Percentiles rank a stretch among this genome's conserved stretches.
phyloP scores from a whole-genome alignment of 2,113 vertebrate genomes.

The Caracal caracal region DNA sequence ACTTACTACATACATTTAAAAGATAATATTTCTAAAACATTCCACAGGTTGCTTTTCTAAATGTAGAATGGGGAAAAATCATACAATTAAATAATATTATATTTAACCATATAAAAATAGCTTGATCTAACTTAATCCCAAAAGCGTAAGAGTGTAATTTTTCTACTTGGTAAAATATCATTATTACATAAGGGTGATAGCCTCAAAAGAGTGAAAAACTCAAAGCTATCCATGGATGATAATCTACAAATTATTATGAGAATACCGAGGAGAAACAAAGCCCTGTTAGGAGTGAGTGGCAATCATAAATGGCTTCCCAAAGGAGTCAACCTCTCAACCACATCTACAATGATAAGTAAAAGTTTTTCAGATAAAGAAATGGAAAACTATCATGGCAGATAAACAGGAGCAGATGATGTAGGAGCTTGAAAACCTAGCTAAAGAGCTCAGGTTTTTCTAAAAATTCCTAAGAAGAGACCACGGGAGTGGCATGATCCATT shows the following conservation, averaged over 20 bases:
- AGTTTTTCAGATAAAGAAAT: background rate
- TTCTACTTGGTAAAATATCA: background rate
- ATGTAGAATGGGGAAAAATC: background rate
- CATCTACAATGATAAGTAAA: background rate
- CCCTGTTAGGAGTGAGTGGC: background rate
- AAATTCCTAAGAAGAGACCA: background rate
- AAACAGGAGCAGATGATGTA: background rate
- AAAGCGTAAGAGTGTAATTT: background rate
- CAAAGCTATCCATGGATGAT: background rate
- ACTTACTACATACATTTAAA: background rate
- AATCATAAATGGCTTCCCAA: background rate
- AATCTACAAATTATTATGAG: background rate
- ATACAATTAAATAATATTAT: background rate
- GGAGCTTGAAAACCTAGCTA: background rate
- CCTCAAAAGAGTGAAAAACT: background rate
- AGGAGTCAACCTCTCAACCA: background rate
- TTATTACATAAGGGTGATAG: background rate
- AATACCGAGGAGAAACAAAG: background rate
- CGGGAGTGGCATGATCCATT: accelerated
- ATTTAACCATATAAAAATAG: slow-evolving; percentile 32
- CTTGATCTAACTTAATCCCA: background rate
- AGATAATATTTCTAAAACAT: background rate
- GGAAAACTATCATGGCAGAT: background rate
- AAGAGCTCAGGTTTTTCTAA: background rate
- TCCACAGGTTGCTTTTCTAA: background rate